phyloP scores from a whole-genome alignment of 2,797 vertebrate species.

The Gymnopithys bicolor region DNA sequence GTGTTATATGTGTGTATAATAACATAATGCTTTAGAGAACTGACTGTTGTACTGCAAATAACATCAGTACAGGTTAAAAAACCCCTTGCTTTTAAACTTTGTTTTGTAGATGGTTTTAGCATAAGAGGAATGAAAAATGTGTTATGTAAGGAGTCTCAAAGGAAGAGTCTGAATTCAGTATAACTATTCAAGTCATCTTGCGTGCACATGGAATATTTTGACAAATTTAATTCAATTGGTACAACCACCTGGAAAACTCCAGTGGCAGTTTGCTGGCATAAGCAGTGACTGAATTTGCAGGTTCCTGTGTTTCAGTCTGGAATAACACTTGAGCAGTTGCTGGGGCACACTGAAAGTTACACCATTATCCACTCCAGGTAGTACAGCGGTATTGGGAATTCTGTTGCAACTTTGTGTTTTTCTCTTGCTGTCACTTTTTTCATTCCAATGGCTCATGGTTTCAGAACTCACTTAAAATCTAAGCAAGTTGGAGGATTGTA shows the following conservation, averaged over 20 bases:
- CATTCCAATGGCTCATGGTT: not conserved
- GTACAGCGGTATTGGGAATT: not conserved
- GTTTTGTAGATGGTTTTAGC: not conserved
- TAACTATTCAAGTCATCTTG: not conserved
- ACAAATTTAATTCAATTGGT: not conserved
- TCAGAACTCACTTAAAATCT: not conserved
- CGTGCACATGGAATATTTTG: not conserved
- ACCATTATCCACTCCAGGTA: not conserved
- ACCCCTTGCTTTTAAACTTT: not conserved
- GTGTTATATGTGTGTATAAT: not conserved
- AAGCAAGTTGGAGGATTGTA: not conserved
- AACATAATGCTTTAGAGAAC: not conserved
- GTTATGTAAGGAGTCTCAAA: not conserved
- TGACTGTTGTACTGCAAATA: not conserved
- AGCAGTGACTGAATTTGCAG: not conserved
- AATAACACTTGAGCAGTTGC: not conserved
- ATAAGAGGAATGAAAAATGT: not conserved
- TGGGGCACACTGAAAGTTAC: fast-evolving
- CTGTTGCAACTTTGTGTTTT: not conserved
- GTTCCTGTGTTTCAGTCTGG: not conserved
- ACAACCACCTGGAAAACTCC: not conserved
- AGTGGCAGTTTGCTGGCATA: not conserved
- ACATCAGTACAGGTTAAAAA: not conserved
- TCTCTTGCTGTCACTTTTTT: fast-evolving
- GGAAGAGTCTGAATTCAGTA: not conserved